Evolutionary conservation across 2,113 vertebrate genomes (phyloP).

Genomic region (Bolborhynchus lineola): DNA sequence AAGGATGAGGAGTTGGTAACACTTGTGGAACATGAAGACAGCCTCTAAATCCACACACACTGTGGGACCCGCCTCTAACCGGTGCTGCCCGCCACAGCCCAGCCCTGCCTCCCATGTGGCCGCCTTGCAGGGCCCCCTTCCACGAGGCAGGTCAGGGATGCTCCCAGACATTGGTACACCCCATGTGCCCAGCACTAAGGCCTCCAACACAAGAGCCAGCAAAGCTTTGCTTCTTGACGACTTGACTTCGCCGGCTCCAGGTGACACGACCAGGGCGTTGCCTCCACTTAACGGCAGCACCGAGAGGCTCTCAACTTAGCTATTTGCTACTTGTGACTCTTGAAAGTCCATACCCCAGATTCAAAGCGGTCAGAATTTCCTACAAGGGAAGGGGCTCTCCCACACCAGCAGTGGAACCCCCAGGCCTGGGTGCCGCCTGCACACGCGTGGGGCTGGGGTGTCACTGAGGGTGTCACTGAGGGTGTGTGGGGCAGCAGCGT

Average conservation of each 20-base stretch:
- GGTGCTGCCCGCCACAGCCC: background rate
- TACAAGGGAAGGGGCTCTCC: fast-evolving
- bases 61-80: background rate
- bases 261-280: fast-evolving
- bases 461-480: too few relatives aligned
- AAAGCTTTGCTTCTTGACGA: background rate
- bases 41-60: background rate
- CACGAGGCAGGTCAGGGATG: fast-evolving
- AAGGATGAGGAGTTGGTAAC: background rate
- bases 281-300: fast-evolving
- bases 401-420: fast-evolving
- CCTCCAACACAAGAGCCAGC: background rate
- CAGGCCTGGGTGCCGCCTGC: fast-evolving
- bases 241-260: fast-evolving
- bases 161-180: background rate
- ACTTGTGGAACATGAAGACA: background rate
- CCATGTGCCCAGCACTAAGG: background rate
- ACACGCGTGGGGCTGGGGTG: fast-evolving
- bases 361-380: too few relatives aligned
- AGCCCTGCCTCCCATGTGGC: background rate
- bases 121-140: fast-evolving
- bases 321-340: fast-evolving
- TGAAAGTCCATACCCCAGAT: fast-evolving
- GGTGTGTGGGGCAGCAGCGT: background rate
- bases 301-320: background rate